Evolutionary conservation across 2,797 vertebrate genomes (phyloP).

Genomic region (Galaxias olidus): DNA sequence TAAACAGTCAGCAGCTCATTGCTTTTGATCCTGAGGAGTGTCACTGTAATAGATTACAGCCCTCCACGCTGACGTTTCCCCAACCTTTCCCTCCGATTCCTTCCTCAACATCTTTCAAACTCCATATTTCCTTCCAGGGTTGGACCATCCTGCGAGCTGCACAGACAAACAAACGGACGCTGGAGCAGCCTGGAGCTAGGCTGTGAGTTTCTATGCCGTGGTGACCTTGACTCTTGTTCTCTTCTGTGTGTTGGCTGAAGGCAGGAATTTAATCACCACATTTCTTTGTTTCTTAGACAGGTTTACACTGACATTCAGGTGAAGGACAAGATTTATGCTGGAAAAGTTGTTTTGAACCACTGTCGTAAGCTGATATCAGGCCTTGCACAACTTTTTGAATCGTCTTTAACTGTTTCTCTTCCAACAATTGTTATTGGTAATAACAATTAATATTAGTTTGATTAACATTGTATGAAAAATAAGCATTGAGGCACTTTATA

Average conservation of each 20-base stretch:
- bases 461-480: too few relatives aligned
- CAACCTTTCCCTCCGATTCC: conserved; percentile 11
- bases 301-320: conserved; percentile 54
- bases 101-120: conserved; percentile 23
- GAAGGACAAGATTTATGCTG: conserved; percentile 25
- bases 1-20: conserved; percentile 76
- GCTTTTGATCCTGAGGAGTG: conserved; percentile 67
- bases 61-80: conserved; percentile 41
- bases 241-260: conserved; percentile 58
- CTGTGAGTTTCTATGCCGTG: conserved; percentile 37
- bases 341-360: conserved; percentile 8
- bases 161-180: conserved; percentile 38
- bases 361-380: too few relatives aligned
- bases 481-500: too few relatives aligned
- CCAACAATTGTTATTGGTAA: too few relatives aligned
- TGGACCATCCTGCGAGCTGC: conserved; percentile 28
- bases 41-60: conserved; percentile 69
- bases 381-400: too few relatives aligned
- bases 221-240: conserved; percentile 62
- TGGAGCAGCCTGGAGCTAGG: conserved; percentile 15
- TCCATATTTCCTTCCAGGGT: conserved; percentile 30
- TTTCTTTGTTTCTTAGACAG: conserved; percentile 54
- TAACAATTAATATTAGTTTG: too few relatives aligned
- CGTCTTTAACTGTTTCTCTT: too few relatives aligned
- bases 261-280: conserved; percentile 69